phyloP scores from a whole-genome alignment of 2,888 invertebrate genomes.

The Archaeoteleia sp. region DNA sequence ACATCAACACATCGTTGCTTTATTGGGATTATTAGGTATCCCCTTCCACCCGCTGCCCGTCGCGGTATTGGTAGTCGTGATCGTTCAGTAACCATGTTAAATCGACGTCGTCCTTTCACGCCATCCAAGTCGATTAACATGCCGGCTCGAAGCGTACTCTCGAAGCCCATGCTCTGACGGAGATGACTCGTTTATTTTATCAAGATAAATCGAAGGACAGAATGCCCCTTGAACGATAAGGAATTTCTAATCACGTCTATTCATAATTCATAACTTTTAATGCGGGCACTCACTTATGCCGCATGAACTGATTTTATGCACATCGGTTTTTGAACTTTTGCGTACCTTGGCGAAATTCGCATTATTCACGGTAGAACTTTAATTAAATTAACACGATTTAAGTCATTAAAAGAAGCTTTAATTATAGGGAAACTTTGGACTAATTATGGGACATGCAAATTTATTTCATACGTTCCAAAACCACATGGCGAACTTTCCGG shows the following conservation, averaged over 20 bases:
- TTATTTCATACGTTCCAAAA: too few species aligned
- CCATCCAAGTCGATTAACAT: conserved; percentile 42
- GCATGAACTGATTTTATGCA: not conserved
- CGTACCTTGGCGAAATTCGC: not conserved
- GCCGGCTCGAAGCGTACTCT: conserved; percentile 13
- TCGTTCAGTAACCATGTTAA: conserved; percentile 37
- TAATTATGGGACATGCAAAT: too few species aligned
- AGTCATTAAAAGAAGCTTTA: too few species aligned
- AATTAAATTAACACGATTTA: too few species aligned
- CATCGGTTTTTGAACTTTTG: not conserved
- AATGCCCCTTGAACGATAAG: conserved; percentile 16
- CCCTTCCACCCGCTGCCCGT: conserved; percentile 8
- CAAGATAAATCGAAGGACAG: conserved; percentile 41
- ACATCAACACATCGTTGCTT: conserved; percentile 22
- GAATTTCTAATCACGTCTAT: conserved; percentile 36
- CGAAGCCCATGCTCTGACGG: conserved; percentile 18
- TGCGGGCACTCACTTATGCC: conserved; percentile 8
- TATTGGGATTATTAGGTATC: conserved; percentile 27
- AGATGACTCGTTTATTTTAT: conserved; percentile 41
- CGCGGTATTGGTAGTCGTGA: conserved; percentile 16
- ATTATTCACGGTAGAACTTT: too few species aligned
- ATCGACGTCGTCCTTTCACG: conserved; percentile 40
- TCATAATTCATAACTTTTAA: conserved; percentile 26
- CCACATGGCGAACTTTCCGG: too few species aligned
- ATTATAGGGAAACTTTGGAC: too few species aligned